Percentiles rank a stretch among this genome's conserved stretches.
phyloP scores from a whole-genome alignment of 2,113 vertebrate species.

The Callithrix jacchus region DNA sequence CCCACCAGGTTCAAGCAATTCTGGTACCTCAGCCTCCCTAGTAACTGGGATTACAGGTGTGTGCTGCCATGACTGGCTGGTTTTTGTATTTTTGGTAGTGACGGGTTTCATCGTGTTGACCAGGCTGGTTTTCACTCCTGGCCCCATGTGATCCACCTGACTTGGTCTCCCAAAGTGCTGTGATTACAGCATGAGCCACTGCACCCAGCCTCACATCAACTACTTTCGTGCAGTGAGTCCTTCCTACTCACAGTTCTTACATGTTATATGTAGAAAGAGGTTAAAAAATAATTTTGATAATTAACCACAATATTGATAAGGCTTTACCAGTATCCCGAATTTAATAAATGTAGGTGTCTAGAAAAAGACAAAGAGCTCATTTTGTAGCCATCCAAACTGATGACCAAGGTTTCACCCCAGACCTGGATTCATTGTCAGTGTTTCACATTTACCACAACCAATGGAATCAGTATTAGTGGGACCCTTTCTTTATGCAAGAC shows the following conservation, averaged over 20 bases:
- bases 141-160: too few species aligned
- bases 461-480: conserved; percentile 47
- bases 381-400: neutral
- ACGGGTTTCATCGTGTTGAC: too few species aligned
- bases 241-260: neutral
- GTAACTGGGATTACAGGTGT: too few species aligned
- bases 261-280: neutral
- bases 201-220: neutral
- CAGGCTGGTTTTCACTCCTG: too few species aligned
- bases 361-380: neutral
- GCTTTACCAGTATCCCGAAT: neutral
- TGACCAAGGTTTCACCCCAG: neutral
- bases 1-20: too few species aligned
- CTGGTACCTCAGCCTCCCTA: too few species aligned
- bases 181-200: too few species aligned
- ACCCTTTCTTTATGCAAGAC: conserved; percentile 1
- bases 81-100: too few species aligned
- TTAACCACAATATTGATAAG: neutral
- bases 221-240: neutral
- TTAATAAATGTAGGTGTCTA: neutral
- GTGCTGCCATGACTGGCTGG: too few species aligned
- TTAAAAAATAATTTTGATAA: neutral
- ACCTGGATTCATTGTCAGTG: conserved; percentile 55
- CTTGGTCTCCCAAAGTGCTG: too few species aligned
- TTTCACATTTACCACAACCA: conserved; percentile 65